phyloP scores from a whole-genome alignment of 2,797 vertebrate genomes.

The Distichodus sexfasciatus region DNA sequence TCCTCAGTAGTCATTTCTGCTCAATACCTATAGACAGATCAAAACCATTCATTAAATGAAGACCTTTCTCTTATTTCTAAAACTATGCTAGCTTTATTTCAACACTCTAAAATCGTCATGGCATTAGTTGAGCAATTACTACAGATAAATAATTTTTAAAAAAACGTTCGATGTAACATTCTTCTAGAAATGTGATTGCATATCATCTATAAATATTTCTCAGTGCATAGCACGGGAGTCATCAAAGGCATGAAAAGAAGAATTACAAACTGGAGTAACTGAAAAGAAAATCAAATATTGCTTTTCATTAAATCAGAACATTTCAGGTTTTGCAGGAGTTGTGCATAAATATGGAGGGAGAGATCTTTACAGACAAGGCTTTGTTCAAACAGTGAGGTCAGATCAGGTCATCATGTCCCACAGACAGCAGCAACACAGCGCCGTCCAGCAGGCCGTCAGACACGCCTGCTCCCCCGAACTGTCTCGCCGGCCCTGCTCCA shows the following conservation, averaged over 20 bases:
- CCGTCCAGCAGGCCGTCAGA: constrained; percentile 83
- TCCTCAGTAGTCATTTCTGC: background rate
- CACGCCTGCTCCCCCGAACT: constrained; percentile 74
- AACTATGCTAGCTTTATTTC: background rate
- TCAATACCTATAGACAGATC: background rate
- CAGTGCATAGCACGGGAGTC: constrained; percentile 39
- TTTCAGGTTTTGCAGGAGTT: constrained; percentile 32
- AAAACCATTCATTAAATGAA: constrained; percentile 26
- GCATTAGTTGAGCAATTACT: background rate
- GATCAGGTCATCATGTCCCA: constrained; percentile 86
- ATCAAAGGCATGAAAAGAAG: constrained; percentile 30
- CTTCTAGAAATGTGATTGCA: constrained; percentile 25
- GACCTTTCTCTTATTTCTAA: constrained; percentile 11
- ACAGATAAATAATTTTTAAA: constrained; percentile 16
- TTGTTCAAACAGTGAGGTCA: background rate
- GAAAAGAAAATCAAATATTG: constrained; percentile 14
- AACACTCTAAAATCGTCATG: constrained; percentile 8
- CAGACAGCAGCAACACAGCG: constrained; percentile 92
- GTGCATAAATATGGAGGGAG: constrained; percentile 35
- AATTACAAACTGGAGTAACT: constrained; percentile 22
- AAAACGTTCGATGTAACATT: constrained; percentile 23
- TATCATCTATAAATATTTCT: constrained; percentile 32
- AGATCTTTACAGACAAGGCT: constrained; percentile 18
- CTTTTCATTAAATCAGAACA: background rate
- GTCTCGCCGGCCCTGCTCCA: constrained; percentile 79